These are phyloP conservation scores for Drosophila nigricruria DNA, from an alignment of 2,888 invertebrate genomes.

Conservation along the genomic window DNA sequence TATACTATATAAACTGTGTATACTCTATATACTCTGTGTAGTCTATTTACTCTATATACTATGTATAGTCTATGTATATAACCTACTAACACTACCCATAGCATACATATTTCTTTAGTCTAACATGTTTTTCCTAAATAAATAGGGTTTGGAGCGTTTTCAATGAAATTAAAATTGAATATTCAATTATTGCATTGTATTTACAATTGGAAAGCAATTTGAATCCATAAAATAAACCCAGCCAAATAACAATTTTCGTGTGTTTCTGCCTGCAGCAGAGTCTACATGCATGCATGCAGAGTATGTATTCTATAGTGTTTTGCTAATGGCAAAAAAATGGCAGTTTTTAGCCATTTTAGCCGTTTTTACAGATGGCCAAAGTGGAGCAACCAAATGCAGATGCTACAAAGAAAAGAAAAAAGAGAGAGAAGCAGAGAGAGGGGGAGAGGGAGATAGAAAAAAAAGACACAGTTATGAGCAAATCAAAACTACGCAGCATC, in stretches of 20 bases:
- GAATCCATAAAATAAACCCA: slow-evolving; percentile 34
- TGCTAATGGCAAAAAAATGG: slow-evolving; percentile 30
- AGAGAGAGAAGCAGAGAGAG: slow-evolving; percentile 5
- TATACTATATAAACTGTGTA: too few relatives aligned
- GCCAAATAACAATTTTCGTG: slow-evolving; percentile 31
- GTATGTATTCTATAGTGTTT: not conserved
- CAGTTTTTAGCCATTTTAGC: slow-evolving; percentile 10
- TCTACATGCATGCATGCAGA: not conserved
- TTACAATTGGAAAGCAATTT: slow-evolving; percentile 47
- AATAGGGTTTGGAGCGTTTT: slow-evolving; percentile 18
- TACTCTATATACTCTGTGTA: not conserved
- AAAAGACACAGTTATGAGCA: slow-evolving; percentile 44
- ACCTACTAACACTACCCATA: not conserved
- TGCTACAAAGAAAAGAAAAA: not conserved
- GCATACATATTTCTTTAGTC: too few relatives aligned
- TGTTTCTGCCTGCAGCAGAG: slow-evolving; percentile 28
- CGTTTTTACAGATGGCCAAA: slow-evolving; percentile 41
- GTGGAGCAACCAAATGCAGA: slow-evolving; percentile 34
- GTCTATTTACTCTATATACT: not conserved
- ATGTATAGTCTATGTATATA: not conserved
- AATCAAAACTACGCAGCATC: slow-evolving; percentile 62
- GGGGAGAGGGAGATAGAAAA: not conserved
- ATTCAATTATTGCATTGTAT: slow-evolving; percentile 59
- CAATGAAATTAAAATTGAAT: slow-evolving; percentile 39
- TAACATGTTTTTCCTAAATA: not conserved